Conservation (phyloP, 1,140 invertebrate genomes). For the Dendroctonus ponderosae region DNA sequence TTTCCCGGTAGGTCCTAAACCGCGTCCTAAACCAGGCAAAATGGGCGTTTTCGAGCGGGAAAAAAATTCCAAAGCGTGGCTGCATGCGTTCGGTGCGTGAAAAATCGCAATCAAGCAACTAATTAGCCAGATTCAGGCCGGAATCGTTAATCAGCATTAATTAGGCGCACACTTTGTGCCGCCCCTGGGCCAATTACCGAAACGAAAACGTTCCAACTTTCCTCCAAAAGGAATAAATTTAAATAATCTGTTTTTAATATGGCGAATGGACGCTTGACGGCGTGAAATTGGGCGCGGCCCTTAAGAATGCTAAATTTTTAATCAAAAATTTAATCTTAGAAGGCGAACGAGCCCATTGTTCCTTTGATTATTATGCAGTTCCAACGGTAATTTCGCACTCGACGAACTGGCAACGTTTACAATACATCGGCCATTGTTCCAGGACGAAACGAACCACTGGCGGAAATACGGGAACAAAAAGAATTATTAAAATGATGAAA, state of each 20-base stretch:
- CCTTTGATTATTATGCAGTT: constrained; percentile 19
- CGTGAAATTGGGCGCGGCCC: constrained; percentile 1
- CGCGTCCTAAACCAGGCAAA: too few relatives aligned
- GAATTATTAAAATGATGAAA: constrained; percentile 28
- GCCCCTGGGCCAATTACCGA: constrained; percentile 3
- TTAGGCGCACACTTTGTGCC: constrained; percentile 9
- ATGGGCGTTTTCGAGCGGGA: too few relatives aligned
- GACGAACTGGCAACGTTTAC: constrained; percentile 17
- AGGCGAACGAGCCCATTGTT: constrained; percentile 13
- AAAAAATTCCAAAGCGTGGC: too few relatives aligned
- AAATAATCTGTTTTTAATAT: constrained; percentile 30
- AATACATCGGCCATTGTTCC: constrained; percentile 15
- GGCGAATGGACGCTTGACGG: constrained; percentile 11
- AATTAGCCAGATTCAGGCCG: too few relatives aligned
- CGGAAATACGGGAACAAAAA: constrained; percentile 16
- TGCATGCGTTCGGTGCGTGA: too few relatives aligned
- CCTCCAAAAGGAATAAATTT: constrained; percentile 14
- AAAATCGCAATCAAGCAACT: too few relatives aligned
- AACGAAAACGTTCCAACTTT: constrained; percentile 16
- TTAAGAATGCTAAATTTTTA: constrained; percentile 17
- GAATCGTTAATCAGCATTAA: constrained; percentile 8
- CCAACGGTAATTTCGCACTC: constrained; percentile 20
- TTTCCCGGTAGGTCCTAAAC: too few relatives aligned
- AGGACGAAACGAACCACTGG: constrained; percentile 1
- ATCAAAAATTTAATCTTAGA: constrained; percentile 27